Percentiles rank a stretch among this genome's conserved stretches.
phyloP scores from a whole-genome alignment of 2,797 vertebrate genomes.

The Menidia menidia region DNA sequence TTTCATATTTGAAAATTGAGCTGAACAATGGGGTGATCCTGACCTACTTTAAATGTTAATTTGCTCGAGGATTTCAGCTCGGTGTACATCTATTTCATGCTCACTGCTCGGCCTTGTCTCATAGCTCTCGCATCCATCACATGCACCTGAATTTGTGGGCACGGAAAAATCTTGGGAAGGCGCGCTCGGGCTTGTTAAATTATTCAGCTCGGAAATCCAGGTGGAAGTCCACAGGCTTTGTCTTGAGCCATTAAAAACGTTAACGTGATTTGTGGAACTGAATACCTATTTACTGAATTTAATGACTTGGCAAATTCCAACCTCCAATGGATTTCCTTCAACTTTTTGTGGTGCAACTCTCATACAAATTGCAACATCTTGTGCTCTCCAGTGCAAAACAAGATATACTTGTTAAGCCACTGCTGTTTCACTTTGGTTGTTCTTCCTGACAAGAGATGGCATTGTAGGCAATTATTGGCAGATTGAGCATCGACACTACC shows the following conservation, averaged over 20 bases:
- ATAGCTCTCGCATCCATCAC: constrained; percentile 14
- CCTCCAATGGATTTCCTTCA: background rate
- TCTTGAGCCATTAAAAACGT: background rate
- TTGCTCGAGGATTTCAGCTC: constrained; percentile 21
- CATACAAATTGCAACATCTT: background rate
- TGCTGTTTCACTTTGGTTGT: no score
- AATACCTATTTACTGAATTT: no score
- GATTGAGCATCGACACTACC: background rate
- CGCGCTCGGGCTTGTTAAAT: background rate
- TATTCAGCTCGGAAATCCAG: background rate
- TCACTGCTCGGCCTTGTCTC: constrained; percentile 1
- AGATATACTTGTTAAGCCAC: no score
- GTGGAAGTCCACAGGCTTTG: background rate
- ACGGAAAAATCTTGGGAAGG: constrained; percentile 4
- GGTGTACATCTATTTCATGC: constrained; percentile 7
- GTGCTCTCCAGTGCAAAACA: background rate
- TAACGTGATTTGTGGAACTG: background rate
- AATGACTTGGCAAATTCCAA: background rate
- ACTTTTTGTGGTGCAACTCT: background rate
- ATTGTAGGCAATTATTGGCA: background rate
- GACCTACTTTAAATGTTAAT: constrained; percentile 34
- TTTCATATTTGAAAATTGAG: constrained; percentile 15
- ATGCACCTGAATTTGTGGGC: background rate
- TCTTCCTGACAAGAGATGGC: background rate
- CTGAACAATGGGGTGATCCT: constrained; percentile 35